Conservation (phyloP, 2,797 vertebrate species). For the Sternarchorhynchus goeldii region DNA sequence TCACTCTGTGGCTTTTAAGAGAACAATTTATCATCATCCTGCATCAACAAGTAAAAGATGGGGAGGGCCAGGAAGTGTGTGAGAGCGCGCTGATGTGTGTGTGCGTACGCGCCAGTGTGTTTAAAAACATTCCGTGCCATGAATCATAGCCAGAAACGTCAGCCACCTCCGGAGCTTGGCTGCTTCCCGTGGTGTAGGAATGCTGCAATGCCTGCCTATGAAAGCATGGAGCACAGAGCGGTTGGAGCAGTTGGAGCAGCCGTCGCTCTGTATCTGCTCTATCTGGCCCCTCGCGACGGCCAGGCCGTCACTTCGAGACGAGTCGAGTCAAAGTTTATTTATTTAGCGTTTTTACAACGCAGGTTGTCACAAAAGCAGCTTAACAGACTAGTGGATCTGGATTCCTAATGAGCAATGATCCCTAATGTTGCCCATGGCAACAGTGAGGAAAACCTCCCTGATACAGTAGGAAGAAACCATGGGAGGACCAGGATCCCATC, state of each 20-base stretch:
- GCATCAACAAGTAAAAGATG: constrained; percentile 56
- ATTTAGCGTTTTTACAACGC: no score
- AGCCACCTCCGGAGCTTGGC: not conserved
- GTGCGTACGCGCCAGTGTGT: not conserved
- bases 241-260: not conserved
- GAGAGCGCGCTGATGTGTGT: constrained; percentile 16
- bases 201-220: constrained; percentile 21
- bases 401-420: no score
- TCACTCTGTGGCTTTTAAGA: constrained; percentile 70
- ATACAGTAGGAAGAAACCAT: no score
- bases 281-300: not conserved
- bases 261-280: constrained; percentile 2
- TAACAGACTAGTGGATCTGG: no score
- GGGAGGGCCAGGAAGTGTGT: constrained; percentile 8
- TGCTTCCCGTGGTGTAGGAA: not conserved
- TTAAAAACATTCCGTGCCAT: constrained; percentile 10
- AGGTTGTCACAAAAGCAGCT: no score
- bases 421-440: no score
- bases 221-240: not conserved
- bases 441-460: no score
- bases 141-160: constrained; percentile 7
- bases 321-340: not conserved
- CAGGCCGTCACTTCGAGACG: constrained; percentile 21
- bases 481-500: no score
- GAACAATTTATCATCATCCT: constrained; percentile 71